Base-by-base conservation (phyloP, 2,888 invertebrate species). In the Dolomedes plantarius region DNA sequence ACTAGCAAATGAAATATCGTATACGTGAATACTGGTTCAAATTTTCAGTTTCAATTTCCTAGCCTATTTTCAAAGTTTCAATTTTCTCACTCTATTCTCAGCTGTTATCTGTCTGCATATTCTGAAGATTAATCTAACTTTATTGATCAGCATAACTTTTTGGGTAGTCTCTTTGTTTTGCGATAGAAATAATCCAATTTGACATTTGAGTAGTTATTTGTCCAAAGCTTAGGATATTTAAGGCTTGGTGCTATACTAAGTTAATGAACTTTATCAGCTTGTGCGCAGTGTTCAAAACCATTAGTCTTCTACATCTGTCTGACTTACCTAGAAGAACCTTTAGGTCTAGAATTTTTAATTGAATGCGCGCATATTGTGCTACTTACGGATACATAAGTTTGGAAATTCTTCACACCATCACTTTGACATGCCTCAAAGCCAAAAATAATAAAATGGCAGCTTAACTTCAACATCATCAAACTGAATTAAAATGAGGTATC, bases 101-200 rank as follows among this genome's bases (percentile, higher is more conserved):
- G n/a, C n/a, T n/a, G n/a, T n/a, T n/a, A n/a, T n/a, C n/a, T n/a
- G n/a, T n/a, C n/a, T n/a, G n/a, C n/a, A n/a, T n/a, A n/a, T n/a
- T n/a, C n/a, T n/a, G n/a, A n/a, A n/a, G n/a, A n/a, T n/a, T n/a
- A n/a, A n/a, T n/a, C n/a, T n/a, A n/a, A n/a, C n/a, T n/a, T n/a
- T n/a, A n/a, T n/a, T n/a, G n/a, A n/a, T n/a, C n/a, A n/a, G 56
- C 41, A 72, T 29, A 29, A n/a, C 23, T 27, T 16, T 69, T 56
- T 69, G 62, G 77, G 68, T 77, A 77, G 77, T 77, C 36, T 75
- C 23, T 13, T 11, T 46, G 32, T 64, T 76, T 77, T 76, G 23
- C 29, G 19, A 68, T 28, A 68, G 50, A 50, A 56, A 46, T 36
- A 50, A 68, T 16, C 16, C 41, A 16, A 1, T 46, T 16, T n/a